Evolutionary conservation across 2,113 vertebrate genomes (phyloP).

Genomic region (Peromyscus maniculatus): DNA sequence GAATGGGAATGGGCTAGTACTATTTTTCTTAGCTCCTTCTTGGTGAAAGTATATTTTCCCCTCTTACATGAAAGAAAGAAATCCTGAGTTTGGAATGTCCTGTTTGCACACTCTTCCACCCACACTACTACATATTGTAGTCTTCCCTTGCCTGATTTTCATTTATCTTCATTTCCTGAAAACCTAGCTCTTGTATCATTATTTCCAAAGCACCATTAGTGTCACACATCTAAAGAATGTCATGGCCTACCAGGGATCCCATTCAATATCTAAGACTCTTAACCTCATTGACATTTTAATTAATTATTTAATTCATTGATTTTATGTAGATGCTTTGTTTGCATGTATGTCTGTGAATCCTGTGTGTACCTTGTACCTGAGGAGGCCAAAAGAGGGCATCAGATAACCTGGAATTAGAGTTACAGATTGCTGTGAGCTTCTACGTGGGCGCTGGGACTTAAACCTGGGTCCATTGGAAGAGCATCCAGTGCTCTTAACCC

Average conservation of each 20-base stretch:
- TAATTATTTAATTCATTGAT: neutral
- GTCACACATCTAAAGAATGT: neutral
- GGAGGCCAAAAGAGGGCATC: neutral
- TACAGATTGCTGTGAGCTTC: neutral
- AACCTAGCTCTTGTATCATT: neutral
- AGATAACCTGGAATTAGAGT: neutral
- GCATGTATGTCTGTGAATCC: neutral
- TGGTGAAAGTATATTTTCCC: neutral
- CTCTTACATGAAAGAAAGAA: neutral
- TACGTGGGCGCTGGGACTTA: neutral
- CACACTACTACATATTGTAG: neutral
- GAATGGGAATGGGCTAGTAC: neutral
- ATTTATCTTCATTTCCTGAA: constrained; percentile 51
- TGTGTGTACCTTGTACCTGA: neutral
- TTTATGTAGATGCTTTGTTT: neutral
- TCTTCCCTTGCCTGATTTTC: neutral
- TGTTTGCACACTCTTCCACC: neutral
- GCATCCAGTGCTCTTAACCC: neutral
- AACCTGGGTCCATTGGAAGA: neutral
- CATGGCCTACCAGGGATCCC: neutral
- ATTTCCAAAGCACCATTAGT: neutral
- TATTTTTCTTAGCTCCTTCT: neutral
- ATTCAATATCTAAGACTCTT: neutral
- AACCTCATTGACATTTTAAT: neutral
- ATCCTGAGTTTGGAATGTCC: neutral